Evolutionary conservation across 1,140 invertebrate species (phyloP).

Genomic region (Stenopsyche tienmushanensis): DNA sequence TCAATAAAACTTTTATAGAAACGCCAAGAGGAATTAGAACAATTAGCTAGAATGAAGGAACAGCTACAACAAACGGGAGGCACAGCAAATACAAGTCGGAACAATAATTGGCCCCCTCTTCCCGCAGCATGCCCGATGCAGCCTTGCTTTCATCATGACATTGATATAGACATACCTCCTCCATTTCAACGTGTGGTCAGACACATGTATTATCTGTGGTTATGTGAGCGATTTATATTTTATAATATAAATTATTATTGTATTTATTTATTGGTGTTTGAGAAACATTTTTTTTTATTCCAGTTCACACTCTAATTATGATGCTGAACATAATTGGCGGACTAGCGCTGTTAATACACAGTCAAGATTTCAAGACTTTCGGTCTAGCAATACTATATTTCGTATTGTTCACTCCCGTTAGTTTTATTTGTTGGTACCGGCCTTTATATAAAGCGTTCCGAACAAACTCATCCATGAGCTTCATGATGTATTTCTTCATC

Average conservation of each 20-base stretch:
- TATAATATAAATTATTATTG: neutral
- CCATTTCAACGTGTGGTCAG: constrained; percentile 96
- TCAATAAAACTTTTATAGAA: constrained; percentile 54
- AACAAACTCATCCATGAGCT: constrained; percentile 98
- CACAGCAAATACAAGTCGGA: constrained; percentile 69
- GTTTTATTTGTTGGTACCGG: constrained; percentile 94
- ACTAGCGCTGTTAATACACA: constrained; percentile 67
- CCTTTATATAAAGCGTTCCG: constrained; percentile 74
- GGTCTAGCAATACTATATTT: constrained; percentile 88
- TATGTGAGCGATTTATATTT: constrained; percentile 78
- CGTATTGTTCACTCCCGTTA: constrained; percentile 91
- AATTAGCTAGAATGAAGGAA: constrained; percentile 85
- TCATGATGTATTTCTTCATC: constrained; percentile 99
- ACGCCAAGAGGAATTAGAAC: constrained; percentile 83
- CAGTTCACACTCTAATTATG: constrained; percentile 87
- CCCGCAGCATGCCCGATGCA: constrained; percentile 89
- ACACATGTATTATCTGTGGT: constrained; percentile 94
- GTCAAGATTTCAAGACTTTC: constrained; percentile 74
- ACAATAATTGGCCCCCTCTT: constrained; percentile 98
- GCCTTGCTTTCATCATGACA: constrained; percentile 99
- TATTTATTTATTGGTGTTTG: neutral
- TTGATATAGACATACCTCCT: constrained; percentile 97
- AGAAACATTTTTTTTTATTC: constrained; percentile 52
- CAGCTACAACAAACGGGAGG: constrained; percentile 70
- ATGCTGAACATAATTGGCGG: constrained; percentile 84